Percentiles rank a stretch among this genome's conserved stretches.
Conservation (phyloP, 1,140 invertebrate species). For the Hylyphantes graminicola region DNA sequence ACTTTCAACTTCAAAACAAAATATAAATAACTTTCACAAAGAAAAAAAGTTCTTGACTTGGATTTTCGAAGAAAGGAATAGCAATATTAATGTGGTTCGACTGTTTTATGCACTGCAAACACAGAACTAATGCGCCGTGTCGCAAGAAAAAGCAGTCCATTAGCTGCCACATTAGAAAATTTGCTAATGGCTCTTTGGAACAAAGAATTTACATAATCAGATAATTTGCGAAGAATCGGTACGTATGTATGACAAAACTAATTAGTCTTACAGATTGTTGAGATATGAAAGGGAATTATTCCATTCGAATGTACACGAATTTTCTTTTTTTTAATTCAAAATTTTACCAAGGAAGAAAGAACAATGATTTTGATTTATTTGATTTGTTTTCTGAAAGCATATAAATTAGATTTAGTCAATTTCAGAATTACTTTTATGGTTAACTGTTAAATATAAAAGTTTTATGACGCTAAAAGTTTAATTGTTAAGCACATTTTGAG, state of each 20-base stretch:
- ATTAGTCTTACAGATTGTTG: conserved; percentile 14
- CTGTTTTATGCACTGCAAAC: conserved; percentile 7
- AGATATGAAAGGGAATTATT: conserved; percentile 28
- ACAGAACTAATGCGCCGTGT: background rate
- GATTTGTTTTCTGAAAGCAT: too few relatives aligned
- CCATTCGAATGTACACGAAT: conserved; percentile 1
- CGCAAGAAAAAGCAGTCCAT: conserved; percentile 28
- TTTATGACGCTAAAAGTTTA: too few relatives aligned
- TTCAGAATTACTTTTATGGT: too few relatives aligned
- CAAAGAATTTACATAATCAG: conserved; percentile 25
- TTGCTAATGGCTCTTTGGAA: conserved; percentile 29
- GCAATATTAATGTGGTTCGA: conserved; percentile 15
- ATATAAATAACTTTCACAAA: too few relatives aligned
- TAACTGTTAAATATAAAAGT: too few relatives aligned
- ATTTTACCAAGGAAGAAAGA: too few relatives aligned
- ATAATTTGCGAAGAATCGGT: conserved; percentile 16
- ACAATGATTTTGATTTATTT: too few relatives aligned
- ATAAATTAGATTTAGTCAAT: too few relatives aligned
- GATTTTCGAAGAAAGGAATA: background rate
- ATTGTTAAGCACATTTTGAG: too few relatives aligned
- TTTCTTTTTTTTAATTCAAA: background rate
- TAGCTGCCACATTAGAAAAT: conserved; percentile 32
- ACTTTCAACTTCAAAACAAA: too few relatives aligned
- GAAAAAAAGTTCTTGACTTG: too few relatives aligned
- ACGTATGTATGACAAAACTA: conserved; percentile 8